Evolutionary conservation across 2,113 vertebrate genomes (phyloP).

Genomic region (Peromyscus maniculatus): DNA sequence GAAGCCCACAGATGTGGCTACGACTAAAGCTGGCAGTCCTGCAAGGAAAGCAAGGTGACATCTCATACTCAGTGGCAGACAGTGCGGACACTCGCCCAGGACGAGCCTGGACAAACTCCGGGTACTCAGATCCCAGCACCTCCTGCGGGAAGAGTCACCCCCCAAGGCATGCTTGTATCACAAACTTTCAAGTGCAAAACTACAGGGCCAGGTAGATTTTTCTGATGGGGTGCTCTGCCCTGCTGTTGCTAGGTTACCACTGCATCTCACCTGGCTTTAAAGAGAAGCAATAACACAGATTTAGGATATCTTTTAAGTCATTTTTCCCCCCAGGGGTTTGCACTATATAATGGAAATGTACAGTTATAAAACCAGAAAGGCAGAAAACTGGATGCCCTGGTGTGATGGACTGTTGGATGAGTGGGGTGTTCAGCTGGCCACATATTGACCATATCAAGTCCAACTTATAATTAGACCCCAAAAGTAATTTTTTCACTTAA

Average conservation of each 20-base stretch:
- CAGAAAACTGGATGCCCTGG: slow-evolving; percentile 57
- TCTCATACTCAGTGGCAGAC: not conserved
- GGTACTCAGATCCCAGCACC: slow-evolving; percentile 37
- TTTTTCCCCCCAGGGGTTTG: slow-evolving; percentile 28
- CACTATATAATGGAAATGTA: slow-evolving; percentile 67
- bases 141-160: slow-evolving; percentile 67
- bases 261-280: slow-evolving; percentile 87
- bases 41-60: slow-evolving; percentile 82
- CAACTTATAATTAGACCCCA: not conserved
- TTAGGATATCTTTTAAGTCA: slow-evolving; percentile 80
- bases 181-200: slow-evolving; percentile 53
- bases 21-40: slow-evolving; percentile 98
- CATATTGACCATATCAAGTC: slow-evolving; percentile 60
- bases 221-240: slow-evolving; percentile 68
- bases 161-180: slow-evolving; percentile 47
- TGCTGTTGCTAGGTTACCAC: slow-evolving; percentile 92
- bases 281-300: slow-evolving; percentile 85
- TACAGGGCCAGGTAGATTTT: slow-evolving; percentile 67
- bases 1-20: slow-evolving; percentile 99
- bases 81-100: slow-evolving; percentile 30
- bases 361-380: slow-evolving; percentile 67
- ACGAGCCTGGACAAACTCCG: slow-evolving; percentile 39
- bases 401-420: slow-evolving; percentile 51
- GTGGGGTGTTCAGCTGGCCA: slow-evolving; percentile 34
- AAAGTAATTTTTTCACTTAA: slow-evolving; percentile 27